phyloP scores from a whole-genome alignment of 2,888 invertebrate genomes.

The Aphidoletes aphidimyza region DNA sequence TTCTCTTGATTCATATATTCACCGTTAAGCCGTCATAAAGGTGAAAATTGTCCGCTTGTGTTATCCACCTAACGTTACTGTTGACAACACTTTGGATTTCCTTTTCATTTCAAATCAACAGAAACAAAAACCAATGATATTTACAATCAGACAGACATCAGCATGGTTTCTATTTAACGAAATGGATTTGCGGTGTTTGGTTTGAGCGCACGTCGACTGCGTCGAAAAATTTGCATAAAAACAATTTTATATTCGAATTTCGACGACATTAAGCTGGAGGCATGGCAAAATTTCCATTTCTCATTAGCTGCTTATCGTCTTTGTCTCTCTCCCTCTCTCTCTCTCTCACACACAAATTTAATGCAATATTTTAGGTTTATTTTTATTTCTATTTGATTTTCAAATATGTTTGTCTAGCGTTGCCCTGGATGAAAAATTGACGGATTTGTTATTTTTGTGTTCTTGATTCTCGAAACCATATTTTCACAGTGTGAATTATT shows the following conservation, averaged over 20 bases:
- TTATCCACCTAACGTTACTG: background rate
- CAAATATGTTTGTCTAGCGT: background rate
- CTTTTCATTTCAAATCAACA: background rate
- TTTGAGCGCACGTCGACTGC: background rate
- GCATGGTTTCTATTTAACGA: background rate
- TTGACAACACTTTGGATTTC: background rate
- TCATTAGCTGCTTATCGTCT: background rate
- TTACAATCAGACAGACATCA: background rate
- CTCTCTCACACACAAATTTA: too few species aligned
- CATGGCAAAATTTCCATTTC: background rate
- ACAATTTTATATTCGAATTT: constrained; percentile 29
- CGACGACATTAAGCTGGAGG: background rate
- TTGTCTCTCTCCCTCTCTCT: background rate
- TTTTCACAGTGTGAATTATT: background rate
- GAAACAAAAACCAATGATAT: background rate
- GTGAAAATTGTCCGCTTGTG: background rate
- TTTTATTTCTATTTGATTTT: background rate
- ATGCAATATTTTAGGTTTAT: background rate
- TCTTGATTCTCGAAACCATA: background rate
- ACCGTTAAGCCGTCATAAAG: background rate
- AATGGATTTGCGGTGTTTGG: background rate
- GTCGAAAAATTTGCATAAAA: constrained; percentile 23
- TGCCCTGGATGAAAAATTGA: too few species aligned
- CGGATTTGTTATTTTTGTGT: too few species aligned
- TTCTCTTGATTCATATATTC: too few species aligned